Base-by-base conservation (phyloP, 2,888 invertebrate genomes). In the Drosophila suboccidentalis region DNA sequence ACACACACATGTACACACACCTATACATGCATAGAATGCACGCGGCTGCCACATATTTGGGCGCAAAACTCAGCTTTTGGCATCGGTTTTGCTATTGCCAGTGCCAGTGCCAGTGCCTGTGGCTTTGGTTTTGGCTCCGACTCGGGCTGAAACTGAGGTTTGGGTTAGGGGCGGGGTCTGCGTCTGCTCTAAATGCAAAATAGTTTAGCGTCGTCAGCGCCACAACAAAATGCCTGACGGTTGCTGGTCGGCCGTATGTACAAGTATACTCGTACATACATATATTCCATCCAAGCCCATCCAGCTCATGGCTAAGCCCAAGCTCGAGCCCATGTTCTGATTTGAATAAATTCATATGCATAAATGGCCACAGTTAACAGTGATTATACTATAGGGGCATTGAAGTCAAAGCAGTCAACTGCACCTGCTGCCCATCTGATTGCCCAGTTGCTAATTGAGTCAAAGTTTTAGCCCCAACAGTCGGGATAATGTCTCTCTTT, bases 271-370 rank as follows among this genome's bases (percentile, higher is more conserved):
- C 29, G 29, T 15, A 26, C 53, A 26, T 19, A 19, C 19, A 19
- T 26, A 26, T 26, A 26, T 63, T 34, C 41, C 19, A 17, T 2
- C 32, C 26, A 17, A 15, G 11, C 13, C 39, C 5, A 41, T 39
- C 29, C 29, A 29, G 26, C 26, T 13, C 9, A 17, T 11, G 26
- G 5, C 39, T 22, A 38, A 15, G 54, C 26, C 34, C 19, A 51
- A 10, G 36, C 51, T n/a, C 36, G 22, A 39, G 59, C 34, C 54
- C 53, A 53, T 71, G 59, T 63, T 43, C 70, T 76, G 76, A 86
- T 90, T 90, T 86, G 70, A 86, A 86, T 89, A 86, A 82, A 85
- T 89, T 75, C 83, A 88, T 88, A 90, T 86, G 75, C 88, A 89
- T 85, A 87, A 87, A 87, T 80, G 75, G 62, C 62, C 78, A 58